Conservation (phyloP, 2,888 invertebrate genomes). For the Eristalinus sepulchralis region DNA sequence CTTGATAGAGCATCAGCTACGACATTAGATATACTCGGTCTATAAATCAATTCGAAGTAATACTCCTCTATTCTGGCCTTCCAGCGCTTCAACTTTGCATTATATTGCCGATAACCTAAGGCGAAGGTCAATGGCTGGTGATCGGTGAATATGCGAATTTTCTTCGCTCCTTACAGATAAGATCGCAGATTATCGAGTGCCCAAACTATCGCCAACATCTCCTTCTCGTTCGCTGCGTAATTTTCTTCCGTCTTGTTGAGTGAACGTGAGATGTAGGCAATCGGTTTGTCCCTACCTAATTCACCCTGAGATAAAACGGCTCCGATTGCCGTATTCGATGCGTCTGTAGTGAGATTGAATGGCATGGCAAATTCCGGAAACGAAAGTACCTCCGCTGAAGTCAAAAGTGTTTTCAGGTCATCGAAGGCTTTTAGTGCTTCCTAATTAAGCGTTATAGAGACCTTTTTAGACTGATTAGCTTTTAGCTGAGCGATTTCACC, state of each 20-base stretch:
- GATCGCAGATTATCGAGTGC: background rate
- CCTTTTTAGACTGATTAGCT: conserved; percentile 53
- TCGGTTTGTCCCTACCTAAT: conserved; percentile 5
- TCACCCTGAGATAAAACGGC: conserved; percentile 1
- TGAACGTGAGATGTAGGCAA: conserved; percentile 5
- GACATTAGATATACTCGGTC: conserved; percentile 43
- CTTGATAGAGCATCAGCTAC: conserved; percentile 26
- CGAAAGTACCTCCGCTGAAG: background rate
- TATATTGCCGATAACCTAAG: conserved; percentile 11
- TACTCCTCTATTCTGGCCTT: conserved; percentile 61
- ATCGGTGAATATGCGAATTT: conserved; percentile 5
- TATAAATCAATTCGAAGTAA: conserved; percentile 40
- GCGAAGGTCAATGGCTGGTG: conserved; percentile 23
- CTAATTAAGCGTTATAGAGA: conserved; percentile 40
- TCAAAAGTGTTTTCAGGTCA: conserved; percentile 57
- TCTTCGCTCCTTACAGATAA: conserved; percentile 29
- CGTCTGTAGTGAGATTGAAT: conserved; percentile 13
- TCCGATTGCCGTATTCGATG: background rate
- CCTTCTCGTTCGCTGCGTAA: background rate
- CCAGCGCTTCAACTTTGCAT: conserved; percentile 22
- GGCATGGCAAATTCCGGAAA: conserved; percentile 42
- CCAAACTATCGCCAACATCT: background rate
- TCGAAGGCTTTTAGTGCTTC: conserved; percentile 55
- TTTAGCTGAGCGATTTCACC: no score
- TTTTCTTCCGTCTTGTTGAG: conserved; percentile 42